phyloP scores from a whole-genome alignment of 35 echinoderm and acorn worm species.

The Hemicentrotus pulcherrimus region DNA sequence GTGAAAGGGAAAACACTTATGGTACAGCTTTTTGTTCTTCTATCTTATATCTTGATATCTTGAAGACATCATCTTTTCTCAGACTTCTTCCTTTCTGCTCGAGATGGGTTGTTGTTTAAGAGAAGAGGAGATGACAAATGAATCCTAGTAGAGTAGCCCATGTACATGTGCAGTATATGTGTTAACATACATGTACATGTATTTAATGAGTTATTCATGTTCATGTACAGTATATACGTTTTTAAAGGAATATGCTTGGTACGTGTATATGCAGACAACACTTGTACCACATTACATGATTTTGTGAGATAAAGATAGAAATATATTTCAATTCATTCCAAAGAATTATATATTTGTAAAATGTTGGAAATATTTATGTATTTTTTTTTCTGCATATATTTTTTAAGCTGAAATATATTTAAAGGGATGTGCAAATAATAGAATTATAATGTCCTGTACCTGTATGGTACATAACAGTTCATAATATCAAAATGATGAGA shows the following conservation, averaged over 20 bases:
- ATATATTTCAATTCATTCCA: neutral
- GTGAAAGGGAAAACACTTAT: no score
- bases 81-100: no score
- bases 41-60: no score
- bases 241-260: no score
- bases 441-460: neutral
- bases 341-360: neutral
- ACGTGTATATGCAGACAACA: neutral
- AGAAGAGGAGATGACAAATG: no score
- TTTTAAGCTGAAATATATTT: neutral
- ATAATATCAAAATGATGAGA: neutral
- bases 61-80: no score
- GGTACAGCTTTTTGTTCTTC: no score
- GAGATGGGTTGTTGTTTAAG: no score
- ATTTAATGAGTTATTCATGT: neutral
- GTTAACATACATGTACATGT: neutral
- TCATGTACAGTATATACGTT: neutral
- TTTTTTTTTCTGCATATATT: neutral
- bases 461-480: neutral
- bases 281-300: neutral
- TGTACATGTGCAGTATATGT: neutral
- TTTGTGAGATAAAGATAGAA: neutral
- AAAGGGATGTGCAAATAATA: slow-evolving; percentile 18
- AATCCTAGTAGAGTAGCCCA: no score
- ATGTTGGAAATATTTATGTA: neutral